Conservation (phyloP, 2,888 invertebrate genomes). For the Nemoura dubitans region DNA sequence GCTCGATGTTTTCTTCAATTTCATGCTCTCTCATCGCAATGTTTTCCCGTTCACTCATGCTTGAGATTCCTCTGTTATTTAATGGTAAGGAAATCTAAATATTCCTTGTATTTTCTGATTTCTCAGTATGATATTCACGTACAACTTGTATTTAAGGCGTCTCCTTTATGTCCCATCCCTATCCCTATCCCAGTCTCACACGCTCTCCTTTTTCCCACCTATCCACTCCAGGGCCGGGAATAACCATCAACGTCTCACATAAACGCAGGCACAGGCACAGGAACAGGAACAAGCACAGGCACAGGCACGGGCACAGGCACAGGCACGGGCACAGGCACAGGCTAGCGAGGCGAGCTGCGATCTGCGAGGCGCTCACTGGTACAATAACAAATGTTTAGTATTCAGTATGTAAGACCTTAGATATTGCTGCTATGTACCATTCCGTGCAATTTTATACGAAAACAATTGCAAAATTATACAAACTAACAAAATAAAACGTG, state of each 20-base stretch:
- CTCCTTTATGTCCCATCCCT: background rate
- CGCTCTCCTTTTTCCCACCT: slow-evolving; percentile 20
- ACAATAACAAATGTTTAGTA: slow-evolving; percentile 39
- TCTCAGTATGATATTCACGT: slow-evolving; percentile 45
- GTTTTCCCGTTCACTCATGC: slow-evolving; percentile 9
- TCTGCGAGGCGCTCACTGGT: too few species aligned
- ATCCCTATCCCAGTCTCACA: background rate
- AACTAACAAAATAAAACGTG: slow-evolving; percentile 38
- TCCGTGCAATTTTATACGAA: slow-evolving; percentile 29
- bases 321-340: too few species aligned
- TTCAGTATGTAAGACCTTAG: slow-evolving; percentile 30
- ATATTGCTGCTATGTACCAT: slow-evolving; percentile 35
- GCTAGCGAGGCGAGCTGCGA: too few species aligned
- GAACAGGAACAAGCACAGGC: too few species aligned
- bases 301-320: too few species aligned
- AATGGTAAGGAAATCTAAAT: slow-evolving; percentile 18
- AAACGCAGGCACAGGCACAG: too few species aligned
- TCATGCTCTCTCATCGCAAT: background rate
- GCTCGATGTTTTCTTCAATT: too few species aligned
- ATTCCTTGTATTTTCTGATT: slow-evolving; percentile 36
- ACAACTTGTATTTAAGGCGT: slow-evolving; percentile 37
- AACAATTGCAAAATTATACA: slow-evolving; percentile 39
- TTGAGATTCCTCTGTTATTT: background rate
- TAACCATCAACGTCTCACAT: slow-evolving; percentile 8
- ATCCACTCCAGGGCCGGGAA: slow-evolving; percentile 12